Base-by-base conservation (phyloP, 1,140 invertebrate genomes). In the Helicoverpa zea region DNA sequence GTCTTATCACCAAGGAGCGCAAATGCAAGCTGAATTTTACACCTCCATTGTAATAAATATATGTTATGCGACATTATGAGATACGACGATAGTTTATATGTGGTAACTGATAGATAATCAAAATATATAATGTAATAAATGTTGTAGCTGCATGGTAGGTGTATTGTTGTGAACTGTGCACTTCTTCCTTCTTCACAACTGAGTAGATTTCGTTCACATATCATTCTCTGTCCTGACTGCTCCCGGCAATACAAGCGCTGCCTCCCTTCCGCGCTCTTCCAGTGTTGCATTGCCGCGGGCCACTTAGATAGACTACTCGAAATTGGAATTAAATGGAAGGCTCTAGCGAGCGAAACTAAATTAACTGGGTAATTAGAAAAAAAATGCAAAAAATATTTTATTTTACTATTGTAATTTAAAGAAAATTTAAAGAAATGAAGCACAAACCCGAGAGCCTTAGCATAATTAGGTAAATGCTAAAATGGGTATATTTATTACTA, bases 81-180 rank as follows among this genome's bases (percentile, higher is more conserved):
- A 72, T 72, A 51, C 72, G 77, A 72, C 77, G 30, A 18, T 23
- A 18, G 54, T 58, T 12, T 30, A 29, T 70, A 59, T n/a, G 52
- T 72, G 11, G 54, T 79, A 68, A 59, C 77, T 61, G 63, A 58
- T 80, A 61, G 68, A 30, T 80, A 64, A 80, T 61, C 35, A 80
- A 80, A 80, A 64, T 79, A 72, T 80, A 63, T 58, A 9, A 58
- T 73, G 56, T 73, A 80, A 80, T 80, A 59, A 80, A 58, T 74
- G 78, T 80, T 63, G 68, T 80, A 80, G 81, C 56, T 63, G 81
- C 77, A 77, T 52, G 70, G 47, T 77, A 77, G 61, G n/a, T 91
- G 86, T 88, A 59, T 84, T 83, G 80, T 80, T 90, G 85, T 88
- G 81, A 68, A 86, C 75, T 85, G 79, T 84, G 87, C 88, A 90